These are phyloP conservation scores for Pollimyrus isidori DNA, from an alignment of 2,113 vertebrate species.

Conservation along the genomic window DNA sequence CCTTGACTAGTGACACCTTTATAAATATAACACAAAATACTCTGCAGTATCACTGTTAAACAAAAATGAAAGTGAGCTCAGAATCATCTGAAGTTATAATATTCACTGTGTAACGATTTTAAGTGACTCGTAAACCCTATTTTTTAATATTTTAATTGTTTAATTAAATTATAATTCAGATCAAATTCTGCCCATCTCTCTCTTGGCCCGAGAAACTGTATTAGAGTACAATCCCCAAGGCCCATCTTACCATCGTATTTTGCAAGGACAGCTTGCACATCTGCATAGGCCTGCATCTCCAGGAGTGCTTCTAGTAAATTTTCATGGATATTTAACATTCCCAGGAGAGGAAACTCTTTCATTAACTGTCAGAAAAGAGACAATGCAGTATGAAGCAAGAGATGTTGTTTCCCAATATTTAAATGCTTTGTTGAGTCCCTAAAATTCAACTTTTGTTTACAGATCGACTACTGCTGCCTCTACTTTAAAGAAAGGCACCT, in stretches of 20 bases:
- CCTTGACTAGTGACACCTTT: background rate
- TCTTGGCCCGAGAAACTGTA: background rate
- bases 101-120: background rate
- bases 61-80: background rate
- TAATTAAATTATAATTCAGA: background rate
- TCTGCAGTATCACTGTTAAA: background rate
- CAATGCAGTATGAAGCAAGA: background rate
- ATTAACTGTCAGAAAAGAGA: constrained; percentile 71
- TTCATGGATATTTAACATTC: constrained; percentile 98
- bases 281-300: constrained; percentile 94
- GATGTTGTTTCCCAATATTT: background rate
- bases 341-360: constrained; percentile 96
- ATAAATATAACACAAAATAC: background rate
- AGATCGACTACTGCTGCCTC: background rate
- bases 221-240: background rate
- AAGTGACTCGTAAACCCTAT: background rate
- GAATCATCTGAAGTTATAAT: background rate
- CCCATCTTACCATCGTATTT: constrained; percentile 85
- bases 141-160: too few species aligned
- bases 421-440: background rate
- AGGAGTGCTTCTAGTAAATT: constrained; percentile 93
- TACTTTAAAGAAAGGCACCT: background rate
- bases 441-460: background rate
- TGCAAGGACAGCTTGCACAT: constrained; percentile 94
- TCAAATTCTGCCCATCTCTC: background rate